A percentile compares a stretch with the other conserved stretches of the same genome.
phyloP scores from a whole-genome alignment of 2,888 invertebrate species.

The Priocnemis perturbator region DNA sequence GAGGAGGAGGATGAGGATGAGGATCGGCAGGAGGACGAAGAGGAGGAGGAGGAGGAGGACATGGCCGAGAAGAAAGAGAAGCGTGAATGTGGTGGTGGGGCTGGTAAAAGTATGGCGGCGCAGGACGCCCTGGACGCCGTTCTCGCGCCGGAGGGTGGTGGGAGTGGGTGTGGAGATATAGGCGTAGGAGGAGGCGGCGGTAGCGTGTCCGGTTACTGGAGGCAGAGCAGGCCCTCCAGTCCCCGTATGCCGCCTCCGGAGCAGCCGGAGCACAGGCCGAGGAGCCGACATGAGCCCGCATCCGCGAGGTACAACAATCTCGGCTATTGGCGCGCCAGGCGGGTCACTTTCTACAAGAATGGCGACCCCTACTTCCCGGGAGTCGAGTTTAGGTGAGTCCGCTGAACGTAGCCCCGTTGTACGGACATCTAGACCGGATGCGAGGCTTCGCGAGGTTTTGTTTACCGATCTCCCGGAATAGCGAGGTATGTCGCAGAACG shows the following conservation, averaged over 20 bases:
- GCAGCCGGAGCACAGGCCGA: slow-evolving; percentile 77
- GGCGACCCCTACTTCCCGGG: slow-evolving; percentile 95
- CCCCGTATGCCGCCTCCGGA: slow-evolving; percentile 78
- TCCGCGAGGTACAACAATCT: slow-evolving; percentile 83
- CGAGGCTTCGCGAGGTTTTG: not conserved
- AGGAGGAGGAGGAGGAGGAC: slow-evolving; percentile 52
- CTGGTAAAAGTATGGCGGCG: slow-evolving; percentile 44
- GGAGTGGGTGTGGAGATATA: slow-evolving; percentile 34
- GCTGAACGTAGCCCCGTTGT: no score
- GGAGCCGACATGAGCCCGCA: slow-evolving; percentile 78
- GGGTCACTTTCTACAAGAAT: slow-evolving; percentile 94
- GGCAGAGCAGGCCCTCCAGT: slow-evolving; percentile 76
- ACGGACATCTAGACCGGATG: no score
- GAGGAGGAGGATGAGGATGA: slow-evolving; percentile 44
- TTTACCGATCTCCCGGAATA: no score
- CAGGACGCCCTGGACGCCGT: slow-evolving; percentile 35
- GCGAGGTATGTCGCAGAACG: no score
- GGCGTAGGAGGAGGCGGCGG: slow-evolving; percentile 62
- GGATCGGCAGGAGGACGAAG: slow-evolving; percentile 52
- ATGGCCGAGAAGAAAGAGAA: slow-evolving; percentile 45
- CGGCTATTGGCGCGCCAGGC: slow-evolving; percentile 90
- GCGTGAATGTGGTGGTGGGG: slow-evolving; percentile 57
- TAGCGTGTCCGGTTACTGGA: slow-evolving; percentile 77
- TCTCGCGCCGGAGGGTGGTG: slow-evolving; percentile 4
- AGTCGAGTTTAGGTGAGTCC: slow-evolving; percentile 82